These are phyloP conservation scores for Perca schrenkii DNA, from an alignment of 2,113 vertebrate genomes.

Conservation along the genomic window DNA sequence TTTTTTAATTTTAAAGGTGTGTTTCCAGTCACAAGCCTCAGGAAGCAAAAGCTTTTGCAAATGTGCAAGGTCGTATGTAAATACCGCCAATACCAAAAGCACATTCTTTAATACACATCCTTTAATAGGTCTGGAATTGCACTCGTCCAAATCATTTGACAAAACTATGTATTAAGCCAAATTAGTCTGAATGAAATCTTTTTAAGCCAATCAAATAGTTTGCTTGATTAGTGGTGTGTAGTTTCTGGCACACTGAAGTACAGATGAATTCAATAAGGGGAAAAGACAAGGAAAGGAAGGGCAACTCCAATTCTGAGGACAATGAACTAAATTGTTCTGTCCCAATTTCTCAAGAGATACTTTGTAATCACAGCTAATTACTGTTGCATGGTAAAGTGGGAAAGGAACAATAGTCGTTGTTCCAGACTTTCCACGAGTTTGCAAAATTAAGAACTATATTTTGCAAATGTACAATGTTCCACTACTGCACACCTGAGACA, in stretches of 20 bases:
- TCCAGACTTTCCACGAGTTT: constrained; percentile 42
- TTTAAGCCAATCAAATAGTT: constrained; percentile 70
- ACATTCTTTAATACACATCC: constrained; percentile 24
- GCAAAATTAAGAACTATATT: constrained; percentile 45
- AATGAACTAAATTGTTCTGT: constrained; percentile 77
- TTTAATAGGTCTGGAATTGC: constrained; percentile 45
- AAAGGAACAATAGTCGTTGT: constrained; percentile 55
- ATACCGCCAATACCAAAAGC: constrained; percentile 36
- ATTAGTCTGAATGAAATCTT: constrained; percentile 67
- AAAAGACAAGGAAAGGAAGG: constrained; percentile 63
- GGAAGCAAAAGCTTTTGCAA: constrained; percentile 32
- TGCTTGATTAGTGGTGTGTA: constrained; percentile 69
- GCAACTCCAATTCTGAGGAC: constrained; percentile 74
- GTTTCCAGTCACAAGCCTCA: constrained; percentile 27
- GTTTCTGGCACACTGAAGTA: constrained; percentile 46
- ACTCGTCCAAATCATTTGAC: constrained; percentile 59
- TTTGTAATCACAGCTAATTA: constrained; percentile 82
- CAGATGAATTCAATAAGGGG: constrained; percentile 60
- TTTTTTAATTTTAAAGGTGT: constrained; percentile 36
- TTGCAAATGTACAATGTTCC: constrained; percentile 33
- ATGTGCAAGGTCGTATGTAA: constrained; percentile 48
- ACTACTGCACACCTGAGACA: background rate
- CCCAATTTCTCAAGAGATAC: constrained; percentile 83
- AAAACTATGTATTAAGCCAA: constrained; percentile 64
- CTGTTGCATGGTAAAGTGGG: constrained; percentile 68